Base-by-base conservation (phyloP, 2,797 vertebrate genomes). In the Pelodytes ibericus region DNA sequence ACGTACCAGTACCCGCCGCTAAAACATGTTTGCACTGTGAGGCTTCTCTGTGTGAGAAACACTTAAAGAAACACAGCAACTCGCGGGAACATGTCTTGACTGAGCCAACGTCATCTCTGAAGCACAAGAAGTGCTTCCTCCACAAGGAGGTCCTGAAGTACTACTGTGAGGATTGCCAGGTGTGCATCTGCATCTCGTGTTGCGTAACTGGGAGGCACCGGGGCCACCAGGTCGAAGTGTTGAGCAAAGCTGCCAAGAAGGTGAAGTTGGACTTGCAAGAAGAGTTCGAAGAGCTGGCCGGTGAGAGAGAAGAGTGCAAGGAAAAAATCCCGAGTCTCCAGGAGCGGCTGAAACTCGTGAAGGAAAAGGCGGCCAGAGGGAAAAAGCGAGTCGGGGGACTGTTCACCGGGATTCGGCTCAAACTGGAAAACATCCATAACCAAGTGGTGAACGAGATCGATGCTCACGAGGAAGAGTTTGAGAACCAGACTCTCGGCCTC, bases 1-100 rank as follows among this genome's bases (percentile, higher is more conserved):
- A 30, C n/a, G 7, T 41, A 36, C 29, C 41, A 1, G 65, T 39
- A 5, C 57, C n/a, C 2, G 74, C 74, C 27, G 27, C 53, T 0
- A 75, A 20, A 6, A 16, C 74, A 6, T 75, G 74, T 56, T 16
- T 62, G 22, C 74, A 68, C 0, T 75, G 74, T 41, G 74, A 69
- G 65, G 41, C 0, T 22, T 75, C 65, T 13, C n/a, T 75, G 11
- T 75, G 74, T 62, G 44, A 30, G 0, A 16, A 53, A 2, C 74
- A 75, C 44, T 30, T 69, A 13, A n/a, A 16, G 3, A 16, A 4
- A 10, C 72, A 74, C 53, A 74, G 58, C 63, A 74, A 67, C 25
- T 11, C 53, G 0, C 2, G 25, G 8, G 51, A 29, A 41, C 71
- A 74, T 5, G 7, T 16, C 1, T 53, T 74, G 4, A 30, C 2